Base-by-base conservation (phyloP, 2,888 invertebrate species). In the Xestobium rufovillosum region DNA sequence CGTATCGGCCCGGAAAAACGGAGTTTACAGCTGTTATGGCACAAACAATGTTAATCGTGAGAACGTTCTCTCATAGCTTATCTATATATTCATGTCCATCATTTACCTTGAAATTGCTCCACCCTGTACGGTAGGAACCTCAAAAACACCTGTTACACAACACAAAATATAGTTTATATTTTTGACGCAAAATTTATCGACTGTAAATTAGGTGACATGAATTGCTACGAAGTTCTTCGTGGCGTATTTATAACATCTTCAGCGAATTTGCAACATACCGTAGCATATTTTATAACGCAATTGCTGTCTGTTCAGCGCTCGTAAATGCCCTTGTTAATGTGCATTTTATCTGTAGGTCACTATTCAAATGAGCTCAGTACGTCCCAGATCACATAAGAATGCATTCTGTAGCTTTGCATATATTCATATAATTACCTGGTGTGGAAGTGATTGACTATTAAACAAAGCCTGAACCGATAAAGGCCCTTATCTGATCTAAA, bases 401-500 rank as follows among this genome's bases (percentile, higher is more conserved):
- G 17, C 16, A 31, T 39, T 32, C 39, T 28, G 38, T 38, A 32
- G 42, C 29, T 29, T 41, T 44, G 44, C 44, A 44, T 44, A 39
- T 44, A 47, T 44, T 44, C 44, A 38, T 40, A 44, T 44, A 44
- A 46, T 42, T 44, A 44, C 40, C 17, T 26, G 23, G 37, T 28
- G 37, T 29, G 30, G 34, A 26, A 42, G 34, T 44, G 47, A 47
- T 47, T 36, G 44, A 38, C 44, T 44, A 38, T 38, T 44, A 47
- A 47, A 44, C 44, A 44, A n/a, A 44, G 40, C 37, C 42, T 33
- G 19, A 31, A 26, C 36, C 32, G 47, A 47, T 47, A 44, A 41
- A 39, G 28, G 9, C n/a, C n/a, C 26, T 42, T 47, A 47, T 46
- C 46, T 42, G 46, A 46, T 47, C 43, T 38, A 43, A 45, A 28